Conservation (phyloP, 2,888 invertebrate species). For the Drosophila paracracens region DNA sequence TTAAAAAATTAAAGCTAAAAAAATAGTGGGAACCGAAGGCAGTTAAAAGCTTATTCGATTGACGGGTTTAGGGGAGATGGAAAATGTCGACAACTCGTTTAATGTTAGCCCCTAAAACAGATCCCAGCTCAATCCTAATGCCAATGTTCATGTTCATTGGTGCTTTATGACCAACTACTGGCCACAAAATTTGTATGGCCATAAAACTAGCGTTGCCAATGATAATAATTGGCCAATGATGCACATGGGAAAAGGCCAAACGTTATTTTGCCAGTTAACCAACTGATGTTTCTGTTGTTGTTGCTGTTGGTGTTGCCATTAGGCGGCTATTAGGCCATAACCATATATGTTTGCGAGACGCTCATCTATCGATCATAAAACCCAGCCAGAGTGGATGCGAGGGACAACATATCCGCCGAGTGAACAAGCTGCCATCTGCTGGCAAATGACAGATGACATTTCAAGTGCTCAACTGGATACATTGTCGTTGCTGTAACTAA, state of each 20-base stretch:
- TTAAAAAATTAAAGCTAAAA: constrained; percentile 72
- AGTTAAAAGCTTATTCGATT: constrained; percentile 36
- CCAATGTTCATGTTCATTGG: constrained; percentile 53
- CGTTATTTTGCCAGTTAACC: constrained; percentile 26
- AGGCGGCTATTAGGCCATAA: constrained; percentile 73
- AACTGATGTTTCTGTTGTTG: constrained; percentile 15
- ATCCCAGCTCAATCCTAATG: constrained; percentile 31
- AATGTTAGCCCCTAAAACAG: constrained; percentile 27
- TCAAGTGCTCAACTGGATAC: constrained; percentile 54
- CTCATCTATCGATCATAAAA: constrained; percentile 66
- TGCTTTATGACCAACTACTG: constrained; percentile 49
- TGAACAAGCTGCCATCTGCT: constrained; percentile 53
- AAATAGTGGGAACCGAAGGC: neutral
- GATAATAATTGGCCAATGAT: constrained; percentile 77
- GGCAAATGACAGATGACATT: constrained; percentile 77
- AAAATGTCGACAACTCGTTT: constrained; percentile 33
- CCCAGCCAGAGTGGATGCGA: constrained; percentile 15
- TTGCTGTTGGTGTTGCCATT: constrained; percentile 58
- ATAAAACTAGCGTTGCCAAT: constrained; percentile 49
- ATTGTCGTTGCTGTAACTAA: constrained; percentile 61
- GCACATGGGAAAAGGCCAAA: constrained; percentile 75
- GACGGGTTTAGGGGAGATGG: constrained; percentile 26
- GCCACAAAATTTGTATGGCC: constrained; percentile 53
- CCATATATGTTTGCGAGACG: constrained; percentile 59
- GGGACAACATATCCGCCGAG: constrained; percentile 1